Conservation (phyloP, 1,140 invertebrate genomes). For the Leptinotarsa undecemlineata region DNA sequence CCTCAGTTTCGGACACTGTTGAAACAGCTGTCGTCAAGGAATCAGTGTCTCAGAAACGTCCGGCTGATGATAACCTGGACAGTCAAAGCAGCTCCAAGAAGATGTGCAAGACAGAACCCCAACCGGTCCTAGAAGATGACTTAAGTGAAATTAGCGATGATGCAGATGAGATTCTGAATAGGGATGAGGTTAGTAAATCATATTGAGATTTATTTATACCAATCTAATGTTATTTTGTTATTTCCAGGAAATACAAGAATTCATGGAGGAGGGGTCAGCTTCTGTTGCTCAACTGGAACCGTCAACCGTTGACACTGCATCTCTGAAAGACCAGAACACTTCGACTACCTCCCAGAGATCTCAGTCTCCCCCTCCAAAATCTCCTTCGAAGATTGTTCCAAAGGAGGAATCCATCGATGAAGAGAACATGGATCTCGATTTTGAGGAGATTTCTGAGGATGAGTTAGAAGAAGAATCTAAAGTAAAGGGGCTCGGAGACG, state of each 20-base stretch:
- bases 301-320: slow-evolving; percentile 20
- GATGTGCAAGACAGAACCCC: slow-evolving; percentile 58
- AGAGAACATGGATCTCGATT: slow-evolving; percentile 77
- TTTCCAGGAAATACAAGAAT: slow-evolving; percentile 33
- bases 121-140: slow-evolving; percentile 69
- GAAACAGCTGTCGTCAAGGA: slow-evolving; percentile 25
- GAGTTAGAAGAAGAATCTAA: slow-evolving; percentile 78
- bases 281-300: slow-evolving; percentile 25
- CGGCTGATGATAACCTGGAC: slow-evolving; percentile 53
- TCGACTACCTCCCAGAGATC: slow-evolving; percentile 41
- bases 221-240: not conserved
- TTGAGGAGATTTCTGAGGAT: slow-evolving; percentile 88
- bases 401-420: slow-evolving; percentile 55
- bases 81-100: slow-evolving; percentile 59
- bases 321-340: slow-evolving; percentile 31
- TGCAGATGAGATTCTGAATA: slow-evolving; percentile 81
- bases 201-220: not conserved
- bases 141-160: slow-evolving; percentile 86
- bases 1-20: not conserved
- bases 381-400: not conserved
- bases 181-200: slow-evolving; percentile 66
- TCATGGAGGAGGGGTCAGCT: slow-evolving; percentile 22
- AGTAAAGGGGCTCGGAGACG: slow-evolving; percentile 77
- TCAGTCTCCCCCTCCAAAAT: slow-evolving; percentile 40
- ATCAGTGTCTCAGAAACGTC: slow-evolving; percentile 36